These are phyloP conservation scores for Rhinogobius similis DNA, from an alignment of 2,113 vertebrate species.

Conservation along the genomic window DNA sequence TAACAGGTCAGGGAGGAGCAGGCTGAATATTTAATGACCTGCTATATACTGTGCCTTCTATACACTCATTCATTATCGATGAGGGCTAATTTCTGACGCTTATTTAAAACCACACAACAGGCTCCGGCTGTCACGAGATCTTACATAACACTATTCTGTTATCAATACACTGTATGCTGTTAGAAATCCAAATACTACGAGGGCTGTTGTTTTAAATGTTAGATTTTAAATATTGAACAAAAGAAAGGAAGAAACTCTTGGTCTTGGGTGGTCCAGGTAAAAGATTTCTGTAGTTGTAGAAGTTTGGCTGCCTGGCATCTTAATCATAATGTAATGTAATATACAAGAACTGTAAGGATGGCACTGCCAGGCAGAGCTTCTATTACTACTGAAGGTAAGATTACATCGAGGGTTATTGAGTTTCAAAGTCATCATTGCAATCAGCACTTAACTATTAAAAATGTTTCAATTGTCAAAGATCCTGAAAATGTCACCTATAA, in stretches of 20 bases:
- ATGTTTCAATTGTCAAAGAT: too few species aligned
- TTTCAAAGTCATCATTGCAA: too few species aligned
- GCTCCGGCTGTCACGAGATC: neutral
- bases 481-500: too few species aligned
- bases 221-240: neutral
- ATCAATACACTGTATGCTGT: neutral
- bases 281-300: too few species aligned
- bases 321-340: too few species aligned
- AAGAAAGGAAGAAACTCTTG: neutral
- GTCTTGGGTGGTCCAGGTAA: neutral
- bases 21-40: neutral
- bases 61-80: neutral
- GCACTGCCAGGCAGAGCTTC: too few species aligned
- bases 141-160: neutral
- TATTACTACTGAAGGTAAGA: too few species aligned
- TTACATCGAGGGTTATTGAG: too few species aligned
- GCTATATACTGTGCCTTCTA: neutral
- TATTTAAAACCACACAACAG: slow-evolving; percentile 5
- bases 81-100: neutral
- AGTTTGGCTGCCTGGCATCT: too few species aligned
- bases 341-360: too few species aligned
- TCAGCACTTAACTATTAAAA: too few species aligned
- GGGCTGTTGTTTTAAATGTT: too few species aligned
- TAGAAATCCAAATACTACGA: neutral
- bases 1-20: neutral